These are phyloP conservation scores for Campoletis raptor DNA, from an alignment of 2,888 invertebrate genomes.

Conservation along the genomic window DNA sequence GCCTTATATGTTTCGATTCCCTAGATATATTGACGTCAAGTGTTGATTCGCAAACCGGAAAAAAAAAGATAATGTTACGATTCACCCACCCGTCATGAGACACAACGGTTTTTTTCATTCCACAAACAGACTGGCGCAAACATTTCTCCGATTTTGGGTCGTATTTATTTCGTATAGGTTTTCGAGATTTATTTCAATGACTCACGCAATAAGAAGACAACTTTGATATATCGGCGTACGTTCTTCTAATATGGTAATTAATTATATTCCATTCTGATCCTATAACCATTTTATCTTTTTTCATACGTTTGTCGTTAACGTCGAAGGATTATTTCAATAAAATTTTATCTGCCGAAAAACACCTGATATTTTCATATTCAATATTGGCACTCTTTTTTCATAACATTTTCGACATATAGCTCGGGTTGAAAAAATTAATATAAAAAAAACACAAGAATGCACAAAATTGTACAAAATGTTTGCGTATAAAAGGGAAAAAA, in stretches of 20 bases:
- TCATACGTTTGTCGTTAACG: background rate
- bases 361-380: background rate
- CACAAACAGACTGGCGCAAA: background rate
- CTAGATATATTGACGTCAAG: constrained; percentile 31
- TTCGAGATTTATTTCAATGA: background rate
- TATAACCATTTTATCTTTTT: background rate
- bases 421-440: background rate
- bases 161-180: background rate
- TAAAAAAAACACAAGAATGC: too few species aligned
- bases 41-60: constrained; percentile 32
- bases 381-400: background rate
- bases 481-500: too few species aligned
- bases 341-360: background rate
- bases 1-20: constrained; percentile 60
- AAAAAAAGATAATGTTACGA: constrained; percentile 26
- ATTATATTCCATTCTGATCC: background rate
- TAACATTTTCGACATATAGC: too few species aligned
- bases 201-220: background rate
- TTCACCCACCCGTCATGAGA: constrained; percentile 43
- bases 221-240: background rate
- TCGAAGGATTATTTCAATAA: background rate
- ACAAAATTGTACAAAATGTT: too few species aligned
- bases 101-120: background rate
- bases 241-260: background rate
- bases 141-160: constrained; percentile 33